Base-by-base conservation (phyloP, 2,113 vertebrate species). In the Rhodinocichla rosea region DNA sequence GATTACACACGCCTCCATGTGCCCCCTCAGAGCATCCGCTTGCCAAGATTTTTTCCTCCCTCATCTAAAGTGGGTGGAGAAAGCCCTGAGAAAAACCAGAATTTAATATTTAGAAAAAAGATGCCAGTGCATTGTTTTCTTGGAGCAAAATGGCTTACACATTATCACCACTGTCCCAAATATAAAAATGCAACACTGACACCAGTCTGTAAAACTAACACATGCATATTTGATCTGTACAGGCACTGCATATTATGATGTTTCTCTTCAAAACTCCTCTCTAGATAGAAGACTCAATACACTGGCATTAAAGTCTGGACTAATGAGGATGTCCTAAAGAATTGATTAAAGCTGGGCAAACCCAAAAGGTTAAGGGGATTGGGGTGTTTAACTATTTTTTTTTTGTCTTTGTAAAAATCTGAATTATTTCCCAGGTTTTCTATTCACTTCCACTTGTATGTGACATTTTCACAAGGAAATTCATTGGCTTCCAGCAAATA, bases 131-230 rank as follows among this genome's bases (percentile, higher is more conserved):
- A 96, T 95, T 96, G 96, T 96, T 95, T 92, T 96, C 79, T 78
- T 92, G 80, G 80, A 91, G 90, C 6, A 49, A 92, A 95, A 87
- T 75, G 60, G 37, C 76, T 96, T 90, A 37, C 39, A 82, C 68
- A 79, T 96, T 80, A 94, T 96, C 91, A 97, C 78, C 83, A 49
- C 90, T 50, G 37, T 94, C 94, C 96, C 80, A 52, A 77, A 94
- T 81, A 97, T 97, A 97, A 85, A 96, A 93, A 95, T 78, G 62
- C 81, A 93, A 90, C 77, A 47, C 68, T 59, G 90, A 88, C 92
- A 96, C 76, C 83, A 95, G 93, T 85, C 95, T 97, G 85, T 95
- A 96, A 96, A 97, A 97, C 83, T 96, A 97, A 91, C 92, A 97
- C 81, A 64, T 68, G 85, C 73, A 91, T 97, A 96, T 96, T 93